phyloP scores from a whole-genome alignment of 2,888 invertebrate species.

The Nomada ferruginata region DNA sequence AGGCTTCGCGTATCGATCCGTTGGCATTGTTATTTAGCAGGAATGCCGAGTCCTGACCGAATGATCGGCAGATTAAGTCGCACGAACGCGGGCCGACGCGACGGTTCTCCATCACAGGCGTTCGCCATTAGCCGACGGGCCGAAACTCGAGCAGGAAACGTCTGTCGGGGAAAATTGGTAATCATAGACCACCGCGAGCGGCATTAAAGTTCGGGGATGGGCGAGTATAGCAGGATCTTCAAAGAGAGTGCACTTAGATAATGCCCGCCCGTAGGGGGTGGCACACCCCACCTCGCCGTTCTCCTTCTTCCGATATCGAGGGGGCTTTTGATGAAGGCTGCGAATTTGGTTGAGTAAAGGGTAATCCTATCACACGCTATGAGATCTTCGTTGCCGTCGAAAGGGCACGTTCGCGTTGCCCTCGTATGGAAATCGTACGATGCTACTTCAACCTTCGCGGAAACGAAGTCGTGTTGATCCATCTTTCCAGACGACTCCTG shows the following conservation, averaged over 20 bases:
- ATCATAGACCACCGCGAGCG: conserved; percentile 83
- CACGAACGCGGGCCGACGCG: conserved; percentile 46
- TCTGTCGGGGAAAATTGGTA: conserved; percentile 84
- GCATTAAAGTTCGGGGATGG: conserved; percentile 82
- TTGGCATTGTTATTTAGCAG: neutral
- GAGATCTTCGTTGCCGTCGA: conserved; percentile 74
- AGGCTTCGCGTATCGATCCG: conserved; percentile 10
- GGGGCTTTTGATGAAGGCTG: conserved; percentile 84
- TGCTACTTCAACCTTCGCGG: conserved; percentile 41
- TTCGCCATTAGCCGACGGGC: conserved; percentile 73
- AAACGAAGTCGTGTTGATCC: conserved; percentile 35
- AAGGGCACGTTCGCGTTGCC: conserved; percentile 59
- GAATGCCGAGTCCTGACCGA: conserved; percentile 39
- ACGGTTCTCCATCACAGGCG: conserved; percentile 64
- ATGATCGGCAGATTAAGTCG: conserved; percentile 68
- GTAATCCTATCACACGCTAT: conserved; percentile 84
- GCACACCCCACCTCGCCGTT: conserved; percentile 57
- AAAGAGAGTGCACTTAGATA: conserved; percentile 84
- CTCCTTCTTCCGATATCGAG: conserved; percentile 74
- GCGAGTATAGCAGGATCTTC: conserved; percentile 80
- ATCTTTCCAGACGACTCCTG: conserved; percentile 1
- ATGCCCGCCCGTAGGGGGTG: conserved; percentile 78
- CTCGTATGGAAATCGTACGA: conserved; percentile 41
- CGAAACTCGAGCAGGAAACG: conserved; percentile 80
- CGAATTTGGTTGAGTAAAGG: conserved; percentile 84